phyloP scores from a whole-genome alignment of 2,888 invertebrate genomes.

The Prosopocoilus inquinatus region DNA sequence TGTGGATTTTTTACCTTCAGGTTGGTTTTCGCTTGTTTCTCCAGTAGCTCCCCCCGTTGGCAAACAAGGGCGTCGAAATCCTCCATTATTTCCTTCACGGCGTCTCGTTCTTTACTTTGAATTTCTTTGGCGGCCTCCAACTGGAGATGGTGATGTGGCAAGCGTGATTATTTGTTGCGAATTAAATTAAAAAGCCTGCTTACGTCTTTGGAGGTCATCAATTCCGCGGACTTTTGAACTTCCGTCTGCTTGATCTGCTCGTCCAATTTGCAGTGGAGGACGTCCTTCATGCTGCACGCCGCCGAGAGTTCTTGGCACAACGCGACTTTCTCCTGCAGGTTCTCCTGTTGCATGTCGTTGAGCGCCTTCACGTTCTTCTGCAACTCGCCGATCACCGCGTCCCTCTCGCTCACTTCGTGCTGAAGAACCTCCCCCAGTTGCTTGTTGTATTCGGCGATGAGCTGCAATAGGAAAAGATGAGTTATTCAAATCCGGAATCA shows the following conservation, averaged over 20 bases:
- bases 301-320: conserved; percentile 44
- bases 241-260: conserved; percentile 24
- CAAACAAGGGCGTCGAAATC: conserved; percentile 34
- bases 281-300: conserved; percentile 40
- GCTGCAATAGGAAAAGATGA: conserved; percentile 24
- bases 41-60: conserved; percentile 35
- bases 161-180: background rate
- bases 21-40: conserved; percentile 29
- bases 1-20: conserved; percentile 28
- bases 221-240: conserved; percentile 28
- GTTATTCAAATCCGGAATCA: background rate
- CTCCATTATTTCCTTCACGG: conserved; percentile 36
- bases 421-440: conserved; percentile 43
- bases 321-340: conserved; percentile 43
- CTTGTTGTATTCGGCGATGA: conserved; percentile 46
- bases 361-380: conserved; percentile 40
- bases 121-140: conserved; percentile 40
- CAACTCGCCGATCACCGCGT: conserved; percentile 40
- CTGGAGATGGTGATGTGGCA: conserved; percentile 28
- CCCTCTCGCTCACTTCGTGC: conserved; percentile 39
- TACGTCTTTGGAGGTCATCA: conserved; percentile 33
- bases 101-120: conserved; percentile 39
- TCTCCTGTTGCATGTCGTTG: conserved; percentile 40
- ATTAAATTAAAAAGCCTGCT: background rate
- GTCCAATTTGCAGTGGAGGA: conserved; percentile 37